Conservation (phyloP, 2,113 vertebrate genomes). For the Sinocyclocheilus maitianheensis region DNA sequence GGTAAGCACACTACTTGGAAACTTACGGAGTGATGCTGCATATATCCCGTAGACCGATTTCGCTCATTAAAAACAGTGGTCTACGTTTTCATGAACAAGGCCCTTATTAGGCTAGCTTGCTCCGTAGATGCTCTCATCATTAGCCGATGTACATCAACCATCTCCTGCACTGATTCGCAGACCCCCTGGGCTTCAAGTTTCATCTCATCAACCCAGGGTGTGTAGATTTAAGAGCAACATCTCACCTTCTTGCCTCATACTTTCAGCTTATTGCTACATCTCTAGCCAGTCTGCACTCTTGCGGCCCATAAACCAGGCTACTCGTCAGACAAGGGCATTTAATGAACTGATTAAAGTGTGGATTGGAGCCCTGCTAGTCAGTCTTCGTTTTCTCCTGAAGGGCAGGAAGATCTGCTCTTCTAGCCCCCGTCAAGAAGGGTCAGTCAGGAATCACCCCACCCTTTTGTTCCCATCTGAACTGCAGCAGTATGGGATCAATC, state of each 20-base stretch:
- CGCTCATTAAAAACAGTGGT: conserved; percentile 26
- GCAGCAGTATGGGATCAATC: conserved; percentile 48
- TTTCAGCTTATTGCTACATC: conserved; percentile 44
- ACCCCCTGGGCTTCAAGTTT: conserved; percentile 30
- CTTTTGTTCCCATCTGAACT: conserved; percentile 47
- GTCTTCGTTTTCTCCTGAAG: conserved; percentile 38
- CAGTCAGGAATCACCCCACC: conserved; percentile 39
- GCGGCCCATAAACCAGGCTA: conserved; percentile 28
- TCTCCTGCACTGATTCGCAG: conserved; percentile 42
- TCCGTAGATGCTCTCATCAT: conserved; percentile 22
- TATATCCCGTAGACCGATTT: background rate
- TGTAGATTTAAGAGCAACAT: conserved; percentile 23
- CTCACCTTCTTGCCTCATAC: conserved; percentile 26
- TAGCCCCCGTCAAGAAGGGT: conserved; percentile 44
- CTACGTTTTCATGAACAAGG: conserved; percentile 27
- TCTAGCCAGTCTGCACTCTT: background rate
- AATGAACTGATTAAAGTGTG: conserved; percentile 40
- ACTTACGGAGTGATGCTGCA: background rate
- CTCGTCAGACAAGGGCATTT: conserved; percentile 24
- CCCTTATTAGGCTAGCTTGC: conserved; percentile 1
- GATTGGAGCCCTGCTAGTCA: conserved; percentile 8
- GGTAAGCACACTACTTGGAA: conserved; percentile 1
- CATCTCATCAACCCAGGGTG: conserved; percentile 8
- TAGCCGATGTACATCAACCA: conserved; percentile 42
- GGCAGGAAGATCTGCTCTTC: conserved; percentile 37